Percentiles rank a stretch among this genome's conserved stretches.
These are phyloP conservation scores for Trachurus trachurus DNA, from an alignment of 2,797 vertebrate species.

Conservation along the genomic window DNA sequence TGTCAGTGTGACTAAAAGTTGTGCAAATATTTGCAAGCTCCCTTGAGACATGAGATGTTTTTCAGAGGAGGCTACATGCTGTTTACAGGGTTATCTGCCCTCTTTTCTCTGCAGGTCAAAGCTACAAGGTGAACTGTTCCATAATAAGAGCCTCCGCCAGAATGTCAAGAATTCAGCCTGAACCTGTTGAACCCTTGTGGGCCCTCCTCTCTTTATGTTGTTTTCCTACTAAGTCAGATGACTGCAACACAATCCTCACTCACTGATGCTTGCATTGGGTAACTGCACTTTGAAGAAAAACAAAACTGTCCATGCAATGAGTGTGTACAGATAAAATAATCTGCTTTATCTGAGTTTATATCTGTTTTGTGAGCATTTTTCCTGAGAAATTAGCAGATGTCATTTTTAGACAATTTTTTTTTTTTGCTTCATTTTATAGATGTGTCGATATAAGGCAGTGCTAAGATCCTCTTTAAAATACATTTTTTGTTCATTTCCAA, in stretches of 20 bases:
- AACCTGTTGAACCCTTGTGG: conserved; percentile 41
- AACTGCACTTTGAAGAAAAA: conserved; percentile 4
- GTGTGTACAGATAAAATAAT: neutral
- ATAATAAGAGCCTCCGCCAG: conserved; percentile 47
- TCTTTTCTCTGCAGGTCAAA: conserved; percentile 47
- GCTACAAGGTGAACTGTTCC: conserved; percentile 56
- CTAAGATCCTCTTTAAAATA: neutral
- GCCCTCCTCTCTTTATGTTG: conserved; percentile 16
- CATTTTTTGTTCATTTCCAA: conserved; percentile 24
- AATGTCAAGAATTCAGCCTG: conserved; percentile 67
- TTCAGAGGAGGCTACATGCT: conserved; percentile 37
- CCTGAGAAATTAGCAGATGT: conserved; percentile 1
- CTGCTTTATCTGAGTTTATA: neutral
- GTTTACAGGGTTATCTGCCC: conserved; percentile 43
- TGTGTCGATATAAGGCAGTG: neutral
- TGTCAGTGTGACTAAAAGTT: neutral
- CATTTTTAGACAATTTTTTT: neutral
- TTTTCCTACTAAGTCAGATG: conserved; percentile 13
- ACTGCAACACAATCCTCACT: neutral
- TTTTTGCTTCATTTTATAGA: neutral
- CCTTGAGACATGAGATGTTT: conserved; percentile 51
- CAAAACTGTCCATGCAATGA: neutral
- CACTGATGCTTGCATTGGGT: neutral
- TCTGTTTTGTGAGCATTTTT: neutral
- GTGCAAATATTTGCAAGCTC: conserved; percentile 12